These are phyloP conservation scores for Platygyra sinensis DNA, from an alignment of 64 coral and sea anemone species.

Conservation along the genomic window DNA sequence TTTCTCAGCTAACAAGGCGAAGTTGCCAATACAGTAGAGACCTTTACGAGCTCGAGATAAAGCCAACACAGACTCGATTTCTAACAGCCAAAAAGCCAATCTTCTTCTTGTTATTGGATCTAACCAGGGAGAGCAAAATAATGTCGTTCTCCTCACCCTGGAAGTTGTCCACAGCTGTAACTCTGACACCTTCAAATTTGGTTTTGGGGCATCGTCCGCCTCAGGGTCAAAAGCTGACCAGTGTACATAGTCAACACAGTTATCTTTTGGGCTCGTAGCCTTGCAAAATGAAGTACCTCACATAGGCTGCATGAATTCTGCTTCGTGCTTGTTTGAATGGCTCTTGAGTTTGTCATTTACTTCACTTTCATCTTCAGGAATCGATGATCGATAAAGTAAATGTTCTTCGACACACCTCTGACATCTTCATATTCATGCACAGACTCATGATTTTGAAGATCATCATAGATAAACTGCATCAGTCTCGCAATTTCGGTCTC, in stretches of 20 bases:
- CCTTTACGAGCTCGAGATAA: conserved; percentile 83
- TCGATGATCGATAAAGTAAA: conserved; percentile 73
- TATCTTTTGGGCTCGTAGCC: conserved; percentile 71
- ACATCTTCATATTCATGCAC: conserved; percentile 48
- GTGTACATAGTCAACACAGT: conserved; percentile 86
- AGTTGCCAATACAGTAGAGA: conserved; percentile 81
- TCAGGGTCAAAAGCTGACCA: conserved; percentile 64
- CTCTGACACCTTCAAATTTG: conserved; percentile 74
- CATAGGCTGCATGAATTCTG: conserved; percentile 75
- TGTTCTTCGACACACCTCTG: conserved; percentile 53
- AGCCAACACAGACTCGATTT: conserved; percentile 87
- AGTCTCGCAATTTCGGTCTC: conserved; percentile 73
- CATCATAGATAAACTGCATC: conserved; percentile 70
- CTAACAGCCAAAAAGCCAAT: conserved; percentile 80
- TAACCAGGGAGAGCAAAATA: conserved; percentile 83
- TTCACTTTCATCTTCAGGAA: conserved; percentile 65
- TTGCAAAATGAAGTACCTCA: conserved; percentile 79
- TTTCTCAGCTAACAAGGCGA: conserved; percentile 53
- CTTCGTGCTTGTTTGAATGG: conserved; percentile 84
- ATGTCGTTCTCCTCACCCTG: conserved; percentile 97
- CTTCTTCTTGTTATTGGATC: conserved; percentile 71
- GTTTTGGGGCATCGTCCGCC: conserved; percentile 65
- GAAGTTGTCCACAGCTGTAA: conserved; percentile 91
- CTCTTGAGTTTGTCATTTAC: conserved; percentile 68
- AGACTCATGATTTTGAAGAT: conserved; percentile 49